phyloP scores from a whole-genome alignment of 2,888 invertebrate species.

The Dorcus hopei region DNA sequence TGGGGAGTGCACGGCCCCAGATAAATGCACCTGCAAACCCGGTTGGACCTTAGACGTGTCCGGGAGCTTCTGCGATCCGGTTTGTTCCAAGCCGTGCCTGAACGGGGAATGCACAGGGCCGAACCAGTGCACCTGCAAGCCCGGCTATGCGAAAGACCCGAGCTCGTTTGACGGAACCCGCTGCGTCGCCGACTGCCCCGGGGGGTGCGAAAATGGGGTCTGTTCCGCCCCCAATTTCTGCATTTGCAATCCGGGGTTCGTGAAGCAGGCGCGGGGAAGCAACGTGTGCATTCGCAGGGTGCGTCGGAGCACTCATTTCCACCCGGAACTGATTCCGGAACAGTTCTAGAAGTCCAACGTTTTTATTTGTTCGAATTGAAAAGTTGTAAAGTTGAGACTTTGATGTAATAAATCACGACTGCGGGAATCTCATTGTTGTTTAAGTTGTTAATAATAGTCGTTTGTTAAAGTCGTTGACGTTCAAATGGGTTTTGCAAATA shows the following conservation, averaged over 20 bases:
- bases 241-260: constrained; percentile 67
- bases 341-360: constrained; percentile 11
- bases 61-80: constrained; percentile 43
- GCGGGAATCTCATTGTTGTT: too few relatives aligned
- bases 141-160: constrained; percentile 47
- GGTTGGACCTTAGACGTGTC: constrained; percentile 46
- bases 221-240: constrained; percentile 74
- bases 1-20: constrained; percentile 54
- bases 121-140: constrained; percentile 46
- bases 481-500: too few relatives aligned
- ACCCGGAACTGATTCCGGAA: constrained; percentile 43
- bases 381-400: too few relatives aligned
- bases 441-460: too few relatives aligned
- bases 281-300: constrained; percentile 58
- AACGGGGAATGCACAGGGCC: constrained; percentile 49
- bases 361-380: too few relatives aligned
- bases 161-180: constrained; percentile 38
- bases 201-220: constrained; percentile 71
- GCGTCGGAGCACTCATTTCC: constrained; percentile 42
- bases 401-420: too few relatives aligned
- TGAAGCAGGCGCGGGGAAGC: constrained; percentile 64
- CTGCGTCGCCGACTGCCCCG: constrained; percentile 59
- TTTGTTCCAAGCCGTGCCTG: constrained; percentile 55
- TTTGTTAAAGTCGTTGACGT: too few relatives aligned
- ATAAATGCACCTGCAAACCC: constrained; percentile 55